A percentile compares a stretch with the other conserved stretches of the same genome.
Conservation (phyloP, 2,113 vertebrate genomes). For the Semnornis frantzii region DNA sequence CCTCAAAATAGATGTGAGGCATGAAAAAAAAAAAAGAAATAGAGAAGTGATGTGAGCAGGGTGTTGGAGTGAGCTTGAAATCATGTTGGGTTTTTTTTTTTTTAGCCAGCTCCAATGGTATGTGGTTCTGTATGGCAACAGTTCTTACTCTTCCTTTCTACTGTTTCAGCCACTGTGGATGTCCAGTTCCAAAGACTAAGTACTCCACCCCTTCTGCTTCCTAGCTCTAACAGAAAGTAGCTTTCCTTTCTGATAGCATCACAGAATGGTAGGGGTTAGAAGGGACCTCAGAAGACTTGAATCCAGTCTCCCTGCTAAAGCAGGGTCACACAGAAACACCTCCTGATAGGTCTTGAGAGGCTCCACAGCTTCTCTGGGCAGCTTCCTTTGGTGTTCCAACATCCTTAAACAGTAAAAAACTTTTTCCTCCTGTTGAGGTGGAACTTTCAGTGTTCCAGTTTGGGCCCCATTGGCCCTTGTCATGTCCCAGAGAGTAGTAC, state of each 20-base stretch:
- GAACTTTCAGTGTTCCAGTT: no score
- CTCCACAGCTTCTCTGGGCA: no score
- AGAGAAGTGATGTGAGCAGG: neutral
- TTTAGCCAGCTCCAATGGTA: neutral
- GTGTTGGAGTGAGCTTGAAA: conserved; percentile 11
- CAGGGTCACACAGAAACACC: no score
- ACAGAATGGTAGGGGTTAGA: no score
- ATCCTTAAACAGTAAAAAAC: no score
- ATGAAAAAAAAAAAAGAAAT: neutral
- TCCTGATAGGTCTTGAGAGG: no score
- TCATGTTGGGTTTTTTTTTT: neutral
- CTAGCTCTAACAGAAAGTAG: neutral
- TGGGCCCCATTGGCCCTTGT: no score
- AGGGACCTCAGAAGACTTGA: no score
- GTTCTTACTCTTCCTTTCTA: neutral
- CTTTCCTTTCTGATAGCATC: neutral
- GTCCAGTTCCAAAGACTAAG: neutral
- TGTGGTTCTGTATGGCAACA: neutral
- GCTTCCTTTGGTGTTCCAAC: no score
- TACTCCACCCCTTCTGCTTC: neutral
- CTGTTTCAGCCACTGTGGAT: neutral
- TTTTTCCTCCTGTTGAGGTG: no score
- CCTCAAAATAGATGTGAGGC: neutral
- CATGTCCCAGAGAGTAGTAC: neutral
- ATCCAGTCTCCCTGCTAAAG: no score